phyloP scores from a whole-genome alignment of 2,888 invertebrate species.

The Thymelicus sylvestris region DNA sequence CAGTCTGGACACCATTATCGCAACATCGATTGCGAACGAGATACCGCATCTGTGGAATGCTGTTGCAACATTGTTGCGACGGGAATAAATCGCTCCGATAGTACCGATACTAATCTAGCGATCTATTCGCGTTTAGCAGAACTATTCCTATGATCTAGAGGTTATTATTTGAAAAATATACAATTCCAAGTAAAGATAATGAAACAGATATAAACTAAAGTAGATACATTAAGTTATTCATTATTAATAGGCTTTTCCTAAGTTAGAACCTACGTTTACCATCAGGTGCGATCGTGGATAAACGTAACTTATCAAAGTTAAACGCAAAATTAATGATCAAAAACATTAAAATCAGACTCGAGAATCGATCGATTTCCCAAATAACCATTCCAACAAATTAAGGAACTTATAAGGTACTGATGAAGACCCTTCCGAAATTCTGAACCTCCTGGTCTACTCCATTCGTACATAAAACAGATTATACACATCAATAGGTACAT shows the following conservation, averaged over 20 bases:
- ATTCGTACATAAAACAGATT: too few relatives aligned
- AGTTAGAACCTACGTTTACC: too few relatives aligned
- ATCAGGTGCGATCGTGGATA: too few relatives aligned
- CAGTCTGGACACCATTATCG: constrained; percentile 30
- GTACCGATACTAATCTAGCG: constrained; percentile 24
- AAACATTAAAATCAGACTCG: too few relatives aligned
- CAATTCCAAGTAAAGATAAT: background rate
- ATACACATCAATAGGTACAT: too few relatives aligned
- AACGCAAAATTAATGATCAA: too few relatives aligned
- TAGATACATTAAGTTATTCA: background rate
- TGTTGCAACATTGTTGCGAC: constrained; percentile 32
- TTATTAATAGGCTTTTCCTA: background rate
- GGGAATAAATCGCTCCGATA: constrained; percentile 33
- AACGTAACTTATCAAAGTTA: too few relatives aligned
- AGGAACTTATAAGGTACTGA: too few relatives aligned
- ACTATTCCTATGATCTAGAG: background rate
- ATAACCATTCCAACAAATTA: too few relatives aligned
- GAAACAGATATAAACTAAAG: background rate
- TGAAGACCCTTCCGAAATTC: too few relatives aligned
- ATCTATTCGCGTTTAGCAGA: constrained; percentile 8
- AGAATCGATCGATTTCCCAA: too few relatives aligned
- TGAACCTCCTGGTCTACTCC: too few relatives aligned
- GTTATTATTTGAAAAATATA: background rate
- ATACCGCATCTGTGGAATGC: constrained; percentile 31
- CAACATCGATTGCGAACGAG: constrained; percentile 23